These are phyloP conservation scores for Oithona nana DNA, from an alignment of 2,888 invertebrate species.

Conservation along the genomic window DNA sequence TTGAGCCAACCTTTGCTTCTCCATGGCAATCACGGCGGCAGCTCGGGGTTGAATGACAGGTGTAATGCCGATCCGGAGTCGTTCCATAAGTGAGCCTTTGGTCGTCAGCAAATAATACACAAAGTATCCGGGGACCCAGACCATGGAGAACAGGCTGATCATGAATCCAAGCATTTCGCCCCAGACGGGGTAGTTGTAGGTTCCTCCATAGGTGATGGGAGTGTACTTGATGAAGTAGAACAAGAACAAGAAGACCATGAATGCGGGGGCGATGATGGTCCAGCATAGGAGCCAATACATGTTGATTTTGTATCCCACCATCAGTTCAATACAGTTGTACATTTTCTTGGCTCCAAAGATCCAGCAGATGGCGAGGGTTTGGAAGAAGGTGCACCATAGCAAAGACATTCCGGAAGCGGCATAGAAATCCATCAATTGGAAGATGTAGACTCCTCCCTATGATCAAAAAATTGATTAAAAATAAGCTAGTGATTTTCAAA, in stretches of 20 bases:
- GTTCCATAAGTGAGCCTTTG: constrained; percentile 34
- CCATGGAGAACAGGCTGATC: constrained; percentile 43
- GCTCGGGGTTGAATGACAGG: constrained; percentile 9
- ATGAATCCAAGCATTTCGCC: constrained; percentile 39
- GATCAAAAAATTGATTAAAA: constrained; percentile 9
- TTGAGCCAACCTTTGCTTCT: not conserved
- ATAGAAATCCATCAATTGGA: constrained; percentile 36
- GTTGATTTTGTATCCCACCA: constrained; percentile 39
- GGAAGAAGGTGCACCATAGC: constrained; percentile 41
- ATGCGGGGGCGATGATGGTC: constrained; percentile 39
- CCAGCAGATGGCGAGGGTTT: constrained; percentile 40
- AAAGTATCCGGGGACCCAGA: constrained; percentile 43
- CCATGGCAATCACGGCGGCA: constrained; percentile 8
- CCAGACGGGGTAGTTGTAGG: constrained; percentile 40
- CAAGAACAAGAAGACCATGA: constrained; percentile 40
- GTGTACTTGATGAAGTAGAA: constrained; percentile 40
- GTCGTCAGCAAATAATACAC: constrained; percentile 37
- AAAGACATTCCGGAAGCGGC: constrained; percentile 40
- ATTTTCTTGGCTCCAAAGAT: constrained; percentile 39
- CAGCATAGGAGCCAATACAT: constrained; percentile 39
- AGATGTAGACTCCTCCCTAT: constrained; percentile 32
- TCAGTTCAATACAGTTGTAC: constrained; percentile 40
- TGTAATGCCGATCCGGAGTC: constrained; percentile 2
- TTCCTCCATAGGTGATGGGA: constrained; percentile 37
- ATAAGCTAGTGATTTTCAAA: not conserved